Percentiles rank a stretch among this genome's conserved stretches.
These are phyloP conservation scores for Ectropis grisescens DNA, from an alignment of 1,140 invertebrate species.

Conservation along the genomic window DNA sequence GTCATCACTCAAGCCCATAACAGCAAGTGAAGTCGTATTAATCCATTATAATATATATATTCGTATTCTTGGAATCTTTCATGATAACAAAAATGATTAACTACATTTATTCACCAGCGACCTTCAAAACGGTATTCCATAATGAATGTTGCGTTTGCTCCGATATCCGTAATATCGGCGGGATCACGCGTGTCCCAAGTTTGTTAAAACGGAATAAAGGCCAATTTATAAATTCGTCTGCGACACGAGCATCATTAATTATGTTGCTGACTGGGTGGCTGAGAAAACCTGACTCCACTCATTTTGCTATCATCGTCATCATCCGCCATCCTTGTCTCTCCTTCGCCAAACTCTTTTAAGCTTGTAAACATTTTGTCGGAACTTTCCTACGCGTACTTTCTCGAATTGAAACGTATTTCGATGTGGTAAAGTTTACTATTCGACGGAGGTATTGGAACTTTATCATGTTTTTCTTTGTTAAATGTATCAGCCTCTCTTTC, in stretches of 20 bases:
- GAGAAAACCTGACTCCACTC: slow-evolving; percentile 66
- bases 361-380: too few relatives aligned
- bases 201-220: slow-evolving; percentile 57
- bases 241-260: slow-evolving; percentile 65
- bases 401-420: too few relatives aligned
- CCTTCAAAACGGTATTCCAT: too few relatives aligned
- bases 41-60: too few relatives aligned
- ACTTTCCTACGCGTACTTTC: too few relatives aligned
- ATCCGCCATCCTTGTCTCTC: slow-evolving; percentile 37
- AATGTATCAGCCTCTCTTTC: slow-evolving; percentile 32
- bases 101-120: too few relatives aligned
- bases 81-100: too few relatives aligned
- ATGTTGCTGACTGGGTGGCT: slow-evolving; percentile 69
- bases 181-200: slow-evolving; percentile 42
- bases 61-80: too few relatives aligned
- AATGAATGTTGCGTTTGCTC: slow-evolving; percentile 25
- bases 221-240: slow-evolving; percentile 67
- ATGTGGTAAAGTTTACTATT: slow-evolving; percentile 15
- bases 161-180: slow-evolving; percentile 37
- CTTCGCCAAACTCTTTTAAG: neutral
- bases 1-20: too few relatives aligned
- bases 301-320: slow-evolving; percentile 63
- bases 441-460: slow-evolving; percentile 3
- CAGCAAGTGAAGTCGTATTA: too few relatives aligned
- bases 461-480: slow-evolving; percentile 23